Conservation (phyloP, 2,888 invertebrate genomes). For the Hemithea aestivaria region DNA sequence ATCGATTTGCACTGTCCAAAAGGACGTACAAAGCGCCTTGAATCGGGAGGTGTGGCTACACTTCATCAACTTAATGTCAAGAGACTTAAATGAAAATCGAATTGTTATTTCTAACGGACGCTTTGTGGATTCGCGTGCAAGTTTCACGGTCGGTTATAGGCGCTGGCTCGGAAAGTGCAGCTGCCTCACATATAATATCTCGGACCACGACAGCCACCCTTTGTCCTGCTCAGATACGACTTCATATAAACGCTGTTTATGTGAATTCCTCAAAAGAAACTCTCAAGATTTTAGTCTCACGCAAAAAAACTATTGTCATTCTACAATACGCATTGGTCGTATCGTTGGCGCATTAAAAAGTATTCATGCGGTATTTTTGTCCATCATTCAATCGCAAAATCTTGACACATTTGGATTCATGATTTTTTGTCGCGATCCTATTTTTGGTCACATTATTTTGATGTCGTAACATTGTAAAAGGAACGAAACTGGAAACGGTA, state of each 20-base stretch:
- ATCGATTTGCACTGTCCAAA: constrained; percentile 50
- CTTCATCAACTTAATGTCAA: constrained; percentile 50
- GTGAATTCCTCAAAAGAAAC: constrained; percentile 67
- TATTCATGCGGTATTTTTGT: constrained; percentile 76
- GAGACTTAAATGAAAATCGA: constrained; percentile 61
- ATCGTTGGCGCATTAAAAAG: constrained; percentile 78
- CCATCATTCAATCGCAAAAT: constrained; percentile 57
- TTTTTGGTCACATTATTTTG: constrained; percentile 29
- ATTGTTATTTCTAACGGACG: constrained; percentile 64
- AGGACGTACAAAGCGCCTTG: constrained; percentile 34
- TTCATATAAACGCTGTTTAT: constrained; percentile 78
- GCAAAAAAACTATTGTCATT: constrained; percentile 68
- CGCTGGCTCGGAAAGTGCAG: constrained; percentile 61
- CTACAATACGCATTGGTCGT: constrained; percentile 72
- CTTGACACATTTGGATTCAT: constrained; percentile 70
- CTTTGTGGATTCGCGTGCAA: constrained; percentile 58
- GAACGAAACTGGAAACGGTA: constrained; percentile 39
- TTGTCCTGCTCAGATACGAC: constrained; percentile 70
- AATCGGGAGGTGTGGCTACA: constrained; percentile 65
- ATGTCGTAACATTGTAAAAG: constrained; percentile 24
- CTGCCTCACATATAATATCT: constrained; percentile 68
- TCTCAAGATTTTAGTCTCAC: constrained; percentile 68
- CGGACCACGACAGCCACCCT: constrained; percentile 59
- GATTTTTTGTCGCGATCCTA: constrained; percentile 48
- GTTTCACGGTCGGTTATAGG: constrained; percentile 65